phyloP scores from a whole-genome alignment of 2,888 invertebrate species.

The Agrypnus murinus region DNA sequence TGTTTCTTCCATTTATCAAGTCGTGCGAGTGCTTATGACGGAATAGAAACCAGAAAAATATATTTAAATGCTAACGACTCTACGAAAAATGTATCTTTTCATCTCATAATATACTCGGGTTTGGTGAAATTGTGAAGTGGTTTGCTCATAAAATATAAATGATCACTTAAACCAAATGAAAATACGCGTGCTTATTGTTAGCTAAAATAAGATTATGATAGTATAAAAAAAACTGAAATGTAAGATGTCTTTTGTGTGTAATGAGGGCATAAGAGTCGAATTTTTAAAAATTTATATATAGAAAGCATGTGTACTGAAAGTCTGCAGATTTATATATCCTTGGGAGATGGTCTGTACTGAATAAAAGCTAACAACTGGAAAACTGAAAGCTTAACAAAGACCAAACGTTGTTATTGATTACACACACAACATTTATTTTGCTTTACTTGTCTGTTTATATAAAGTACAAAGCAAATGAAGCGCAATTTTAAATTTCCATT shows the following conservation, averaged over 20 bases:
- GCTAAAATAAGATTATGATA: too few species aligned
- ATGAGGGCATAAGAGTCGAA: too few species aligned
- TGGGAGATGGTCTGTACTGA: neutral
- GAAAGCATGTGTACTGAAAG: too few species aligned
- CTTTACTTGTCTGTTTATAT: too few species aligned
- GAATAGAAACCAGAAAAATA: slow-evolving; percentile 23
- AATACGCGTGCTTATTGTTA: neutral
- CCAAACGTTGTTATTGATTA: too few species aligned
- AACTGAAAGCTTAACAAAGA: neutral
- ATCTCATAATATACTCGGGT: slow-evolving; percentile 2
- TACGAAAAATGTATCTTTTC: slow-evolving; percentile 13
- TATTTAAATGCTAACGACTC: slow-evolving; percentile 19
- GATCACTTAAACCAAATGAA: slow-evolving; percentile 22
- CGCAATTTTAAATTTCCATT: too few species aligned
- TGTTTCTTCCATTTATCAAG: slow-evolving; percentile 22
- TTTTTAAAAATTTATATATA: too few species aligned
- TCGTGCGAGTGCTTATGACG: slow-evolving; percentile 19
- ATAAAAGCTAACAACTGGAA: slow-evolving; percentile 3
- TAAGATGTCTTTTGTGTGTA: too few species aligned
- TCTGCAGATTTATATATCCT: slow-evolving; percentile 11
- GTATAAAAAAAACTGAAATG: too few species aligned
- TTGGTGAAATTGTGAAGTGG: slow-evolving; percentile 16
- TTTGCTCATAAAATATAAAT: slow-evolving; percentile 23
- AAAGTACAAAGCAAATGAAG: too few species aligned
- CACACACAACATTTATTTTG: too few species aligned